Base-by-base conservation (phyloP, 1,140 invertebrate genomes). In the Drosophila arizonae region DNA sequence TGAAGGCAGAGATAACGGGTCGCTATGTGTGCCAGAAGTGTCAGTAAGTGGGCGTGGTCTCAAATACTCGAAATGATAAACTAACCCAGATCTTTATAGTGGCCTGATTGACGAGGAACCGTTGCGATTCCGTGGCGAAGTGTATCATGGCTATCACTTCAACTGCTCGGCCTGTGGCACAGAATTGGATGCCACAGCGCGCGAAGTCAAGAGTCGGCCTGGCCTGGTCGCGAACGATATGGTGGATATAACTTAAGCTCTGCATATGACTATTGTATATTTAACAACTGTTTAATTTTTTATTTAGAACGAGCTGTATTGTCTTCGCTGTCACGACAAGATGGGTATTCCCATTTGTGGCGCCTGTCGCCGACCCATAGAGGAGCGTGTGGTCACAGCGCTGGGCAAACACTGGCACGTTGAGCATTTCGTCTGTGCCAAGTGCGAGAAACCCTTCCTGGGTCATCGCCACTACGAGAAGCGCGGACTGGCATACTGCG, bases 381-480 rank as follows among this genome's bases (percentile, higher is more conserved):
- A 99, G 92, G 98, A 99, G 92, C 93, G 98, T 51, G 97, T 99
- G 13, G 97, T 99, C 6, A 99, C 98, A 24, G 98, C 98, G 15
- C 92, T 99, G n/a, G 98, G 98, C 5, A 99, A 99, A 93, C 97
- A 99, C 90, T 99, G 98, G 98, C 99, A 99, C 93, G 98, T 99
- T 13, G 99, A 99, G 95, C 99, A 99, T 93, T 99, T 99, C 93
- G 99, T 99, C 0, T 99, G 99, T 92, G 98, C 98, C 69, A 99
- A 99, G 93, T 99, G 99, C 92, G 99, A 99, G 93, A 99, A 99
- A 91, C 99, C 99, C 1, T 99, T 99, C 93, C 94, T 99, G 89
- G 99, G 99, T 0, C 98, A 99, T 93, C 95, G 98, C 2, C 99
- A 99, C 93, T 99, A 99, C 92, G 99, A 99, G 93, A 98, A 99